A percentile compares a stretch with the other conserved stretches of the same genome.
phyloP scores from a whole-genome alignment of 2,888 invertebrate species.

The Netelia melanura region DNA sequence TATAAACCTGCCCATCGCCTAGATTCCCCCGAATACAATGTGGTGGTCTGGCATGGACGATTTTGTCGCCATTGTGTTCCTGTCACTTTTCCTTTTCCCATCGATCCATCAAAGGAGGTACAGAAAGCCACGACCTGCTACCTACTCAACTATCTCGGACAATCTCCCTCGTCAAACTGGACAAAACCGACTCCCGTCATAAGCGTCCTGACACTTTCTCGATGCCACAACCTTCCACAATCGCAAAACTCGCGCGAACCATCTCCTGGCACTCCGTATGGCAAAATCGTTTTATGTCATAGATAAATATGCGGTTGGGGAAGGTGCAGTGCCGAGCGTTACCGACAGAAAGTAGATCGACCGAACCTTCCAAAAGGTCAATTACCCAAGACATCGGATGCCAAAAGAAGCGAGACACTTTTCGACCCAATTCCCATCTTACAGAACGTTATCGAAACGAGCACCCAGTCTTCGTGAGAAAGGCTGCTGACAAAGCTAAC shows the following conservation, averaged over 20 bases:
- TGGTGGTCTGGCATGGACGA: constrained; percentile 31
- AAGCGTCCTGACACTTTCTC: not conserved
- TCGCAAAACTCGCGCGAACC: constrained; percentile 1
- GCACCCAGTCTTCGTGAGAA: constrained; percentile 8
- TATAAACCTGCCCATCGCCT: not conserved
- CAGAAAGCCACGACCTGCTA: not conserved
- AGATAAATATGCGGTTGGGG: constrained; percentile 28
- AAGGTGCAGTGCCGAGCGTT: not conserved
- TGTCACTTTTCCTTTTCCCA: constrained; percentile 38
- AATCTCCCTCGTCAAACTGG: constrained; percentile 24
- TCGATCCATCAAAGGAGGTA: constrained; percentile 14
- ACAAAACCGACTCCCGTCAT: constrained; percentile 7
- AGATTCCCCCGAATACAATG: constrained; percentile 45
- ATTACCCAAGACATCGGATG: constrained; percentile 18
- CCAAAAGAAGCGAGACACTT: constrained; percentile 27
- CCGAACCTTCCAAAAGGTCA: not conserved
- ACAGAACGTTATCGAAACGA: constrained; percentile 17
- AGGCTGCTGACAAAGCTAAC: constrained; percentile 29
- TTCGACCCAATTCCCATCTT: constrained; percentile 50
- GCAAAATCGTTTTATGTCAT: constrained; percentile 48
- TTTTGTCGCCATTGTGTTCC: constrained; percentile 44
- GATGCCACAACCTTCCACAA: constrained; percentile 14
- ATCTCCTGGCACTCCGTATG: constrained; percentile 3
- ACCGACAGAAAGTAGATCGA: constrained; percentile 23
- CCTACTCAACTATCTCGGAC: constrained; percentile 14